These are phyloP conservation scores for Adelges cooleyi DNA, from an alignment of 1,140 invertebrate genomes.

Conservation along the genomic window DNA sequence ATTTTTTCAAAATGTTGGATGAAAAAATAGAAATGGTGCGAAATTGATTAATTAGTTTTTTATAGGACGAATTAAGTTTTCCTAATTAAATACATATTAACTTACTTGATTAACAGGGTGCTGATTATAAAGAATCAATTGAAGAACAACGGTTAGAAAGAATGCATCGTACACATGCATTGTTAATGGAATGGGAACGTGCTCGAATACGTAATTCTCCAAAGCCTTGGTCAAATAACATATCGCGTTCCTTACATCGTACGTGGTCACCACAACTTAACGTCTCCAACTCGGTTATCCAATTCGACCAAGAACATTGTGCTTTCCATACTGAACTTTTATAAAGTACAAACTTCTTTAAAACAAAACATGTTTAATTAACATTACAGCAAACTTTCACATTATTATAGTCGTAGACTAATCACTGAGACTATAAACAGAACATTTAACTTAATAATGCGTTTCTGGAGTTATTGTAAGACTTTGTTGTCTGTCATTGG, in stretches of 20 bases:
- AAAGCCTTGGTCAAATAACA: constrained; percentile 7
- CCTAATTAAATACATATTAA: not conserved
- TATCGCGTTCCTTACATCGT: not conserved
- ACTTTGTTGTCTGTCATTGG: too few species aligned
- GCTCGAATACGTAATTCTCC: constrained; percentile 10
- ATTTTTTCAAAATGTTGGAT: constrained; percentile 83
- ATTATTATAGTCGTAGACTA: too few species aligned
- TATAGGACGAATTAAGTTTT: too few species aligned
- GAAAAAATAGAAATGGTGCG: constrained; percentile 79
- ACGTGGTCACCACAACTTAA: not conserved
- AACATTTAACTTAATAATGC: too few species aligned
- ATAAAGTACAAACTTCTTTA: constrained; percentile 13
- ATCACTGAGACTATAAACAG: too few species aligned
- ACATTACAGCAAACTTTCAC: too few species aligned
- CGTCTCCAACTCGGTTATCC: constrained; percentile 7
- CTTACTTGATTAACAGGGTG: not conserved
- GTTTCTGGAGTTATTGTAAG: too few species aligned
- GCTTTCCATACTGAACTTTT: constrained; percentile 21
- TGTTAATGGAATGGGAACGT: constrained; percentile 21
- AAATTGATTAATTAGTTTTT: constrained; percentile 33
- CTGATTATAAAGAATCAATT: constrained; percentile 15
- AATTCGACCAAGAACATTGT: constrained; percentile 22
- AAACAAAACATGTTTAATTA: too few species aligned
- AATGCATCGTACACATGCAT: constrained; percentile 11
- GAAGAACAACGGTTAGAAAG: constrained; percentile 21